phyloP scores from a whole-genome alignment of 2,113 vertebrate genomes.

The Pygoscelis antarcticus region DNA sequence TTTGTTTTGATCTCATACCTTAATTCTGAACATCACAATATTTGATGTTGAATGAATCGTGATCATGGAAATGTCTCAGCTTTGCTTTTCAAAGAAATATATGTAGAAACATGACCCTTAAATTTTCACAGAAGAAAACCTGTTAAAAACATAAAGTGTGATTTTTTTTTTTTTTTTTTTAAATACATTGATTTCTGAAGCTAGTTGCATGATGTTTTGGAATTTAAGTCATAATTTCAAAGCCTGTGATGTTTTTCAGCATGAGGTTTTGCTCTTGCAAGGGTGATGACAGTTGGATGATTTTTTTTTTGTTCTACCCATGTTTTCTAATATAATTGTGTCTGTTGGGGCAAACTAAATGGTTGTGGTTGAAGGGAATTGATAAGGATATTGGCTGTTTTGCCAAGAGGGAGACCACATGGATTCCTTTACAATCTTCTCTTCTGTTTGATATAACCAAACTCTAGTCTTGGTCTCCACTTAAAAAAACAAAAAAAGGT shows the following conservation, averaged over 20 bases:
- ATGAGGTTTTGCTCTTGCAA: neutral
- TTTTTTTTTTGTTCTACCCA: neutral
- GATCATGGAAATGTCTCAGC: neutral
- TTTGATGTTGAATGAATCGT: neutral
- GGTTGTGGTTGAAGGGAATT: neutral
- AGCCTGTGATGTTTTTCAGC: neutral
- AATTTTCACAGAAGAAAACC: neutral
- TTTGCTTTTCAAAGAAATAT: neutral
- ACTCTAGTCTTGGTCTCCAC: neutral
- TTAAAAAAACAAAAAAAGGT: neutral
- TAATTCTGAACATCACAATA: neutral
- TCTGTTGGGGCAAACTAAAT: neutral
- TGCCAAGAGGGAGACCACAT: neutral
- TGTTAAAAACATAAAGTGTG: neutral
- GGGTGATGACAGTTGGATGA: neutral
- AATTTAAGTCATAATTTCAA: neutral
- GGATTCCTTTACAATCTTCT: neutral
- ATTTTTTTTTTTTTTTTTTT: neutral
- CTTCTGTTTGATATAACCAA: neutral
- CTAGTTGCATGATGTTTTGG: fast-evolving
- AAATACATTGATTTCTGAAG: neutral
- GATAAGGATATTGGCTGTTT: neutral
- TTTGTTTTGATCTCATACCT: neutral
- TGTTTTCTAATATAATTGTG: neutral
- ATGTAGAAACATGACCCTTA: neutral